phyloP scores from a whole-genome alignment of 2,113 vertebrate species.

The Romanogobio albipinnatus region DNA sequence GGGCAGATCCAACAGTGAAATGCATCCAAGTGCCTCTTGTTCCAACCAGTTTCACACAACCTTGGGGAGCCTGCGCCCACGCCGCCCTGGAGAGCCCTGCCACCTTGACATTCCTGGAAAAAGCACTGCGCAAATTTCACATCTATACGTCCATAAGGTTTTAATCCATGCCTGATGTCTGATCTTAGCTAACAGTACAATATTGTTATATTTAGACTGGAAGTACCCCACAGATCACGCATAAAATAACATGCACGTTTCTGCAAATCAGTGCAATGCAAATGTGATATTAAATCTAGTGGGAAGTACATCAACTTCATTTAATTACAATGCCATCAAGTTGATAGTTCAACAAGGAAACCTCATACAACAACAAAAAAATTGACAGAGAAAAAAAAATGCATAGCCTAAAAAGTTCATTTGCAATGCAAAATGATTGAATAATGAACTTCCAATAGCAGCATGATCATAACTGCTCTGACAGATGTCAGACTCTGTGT shows the following conservation, averaged over 20 bases:
- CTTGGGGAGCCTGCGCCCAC: slow-evolving; percentile 37
- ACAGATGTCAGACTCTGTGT: neutral
- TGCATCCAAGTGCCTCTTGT: slow-evolving; percentile 6
- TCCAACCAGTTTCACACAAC: slow-evolving; percentile 11
- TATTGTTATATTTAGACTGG: neutral
- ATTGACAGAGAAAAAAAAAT: neutral
- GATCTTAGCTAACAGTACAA: neutral
- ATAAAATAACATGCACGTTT: neutral
- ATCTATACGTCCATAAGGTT: neutral
- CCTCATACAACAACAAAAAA: neutral
- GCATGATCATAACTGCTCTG: neutral
- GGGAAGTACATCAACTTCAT: neutral
- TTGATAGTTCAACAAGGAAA: neutral
- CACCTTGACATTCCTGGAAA: slow-evolving; percentile 32
- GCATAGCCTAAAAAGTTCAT: neutral
- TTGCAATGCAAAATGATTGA: neutral
- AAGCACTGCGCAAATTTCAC: slow-evolving; percentile 11
- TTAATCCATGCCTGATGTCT: neutral
- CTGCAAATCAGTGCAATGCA: neutral
- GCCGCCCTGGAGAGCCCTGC: slow-evolving; percentile 15
- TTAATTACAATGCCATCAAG: neutral
- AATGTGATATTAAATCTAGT: neutral
- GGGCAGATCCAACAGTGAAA: slow-evolving; percentile 20
- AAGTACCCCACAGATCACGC: neutral
- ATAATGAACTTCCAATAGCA: neutral